Evolutionary conservation across 1,140 invertebrate species (phyloP).

Genomic region (Diachasma alloeum): DNA sequence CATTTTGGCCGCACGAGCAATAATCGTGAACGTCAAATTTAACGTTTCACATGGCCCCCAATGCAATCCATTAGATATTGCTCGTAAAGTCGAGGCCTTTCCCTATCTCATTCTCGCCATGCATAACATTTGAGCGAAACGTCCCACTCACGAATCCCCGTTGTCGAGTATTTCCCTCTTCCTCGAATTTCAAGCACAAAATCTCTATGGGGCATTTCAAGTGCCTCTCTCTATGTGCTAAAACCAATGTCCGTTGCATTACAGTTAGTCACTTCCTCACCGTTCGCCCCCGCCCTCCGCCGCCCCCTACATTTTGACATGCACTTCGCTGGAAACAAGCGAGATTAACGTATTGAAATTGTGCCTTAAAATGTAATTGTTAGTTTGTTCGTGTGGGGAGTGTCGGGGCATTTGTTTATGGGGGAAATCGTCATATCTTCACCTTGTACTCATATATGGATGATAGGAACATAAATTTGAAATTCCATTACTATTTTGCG

Average conservation of each 20-base stretch:
- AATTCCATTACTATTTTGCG: too few species aligned
- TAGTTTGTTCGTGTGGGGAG: not conserved
- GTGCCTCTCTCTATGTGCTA: not conserved
- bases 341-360: conserved; percentile 28
- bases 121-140: conserved; percentile 30
- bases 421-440: not conserved
- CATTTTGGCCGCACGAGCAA: conserved; percentile 40
- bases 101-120: conserved; percentile 51
- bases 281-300: not conserved
- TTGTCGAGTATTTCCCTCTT: not conserved
- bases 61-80: conserved; percentile 67
- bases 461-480: not conserved
- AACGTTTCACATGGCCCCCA: conserved; percentile 53
- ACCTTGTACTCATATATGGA: not conserved
- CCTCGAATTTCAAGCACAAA: conserved; percentile 3
- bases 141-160: not conserved
- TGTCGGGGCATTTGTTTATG: not conserved
- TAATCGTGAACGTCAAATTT: conserved; percentile 66
- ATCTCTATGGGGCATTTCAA: not conserved
- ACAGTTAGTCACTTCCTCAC: not conserved
- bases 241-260: not conserved
- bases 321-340: not conserved
- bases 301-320: not conserved
- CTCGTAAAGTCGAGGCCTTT: conserved; percentile 57
- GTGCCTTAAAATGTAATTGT: not conserved